Evolutionary conservation across 2,113 vertebrate species (phyloP).

Genomic region (Oreochromis tanganicae): DNA sequence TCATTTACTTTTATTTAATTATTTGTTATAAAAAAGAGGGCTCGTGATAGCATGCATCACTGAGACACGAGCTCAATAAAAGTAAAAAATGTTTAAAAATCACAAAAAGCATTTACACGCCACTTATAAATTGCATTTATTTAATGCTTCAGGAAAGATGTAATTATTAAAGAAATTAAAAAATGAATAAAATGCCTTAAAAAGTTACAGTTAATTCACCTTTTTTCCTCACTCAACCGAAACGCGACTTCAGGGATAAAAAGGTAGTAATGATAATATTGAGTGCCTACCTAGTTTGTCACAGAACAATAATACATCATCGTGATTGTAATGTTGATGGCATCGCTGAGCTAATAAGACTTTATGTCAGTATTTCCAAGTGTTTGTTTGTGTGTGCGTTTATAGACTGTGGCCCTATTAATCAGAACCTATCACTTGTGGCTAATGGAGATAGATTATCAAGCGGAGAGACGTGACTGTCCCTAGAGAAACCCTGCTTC

Average conservation of each 20-base stretch:
- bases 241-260: neutral
- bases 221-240: neutral
- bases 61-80: neutral
- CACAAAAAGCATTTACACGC: neutral
- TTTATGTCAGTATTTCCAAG: slow-evolving; percentile 31
- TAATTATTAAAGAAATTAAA: neutral
- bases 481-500: slow-evolving; percentile 31
- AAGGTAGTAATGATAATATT: neutral
- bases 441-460: slow-evolving; percentile 71
- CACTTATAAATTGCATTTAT: neutral
- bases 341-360: slow-evolving; percentile 6
- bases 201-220: neutral
- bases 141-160: neutral
- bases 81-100: neutral
- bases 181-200: neutral
- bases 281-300: neutral
- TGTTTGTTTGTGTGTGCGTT: slow-evolving; percentile 40
- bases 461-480: slow-evolving; percentile 55
- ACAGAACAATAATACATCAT: slow-evolving; percentile 46
- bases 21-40: neutral
- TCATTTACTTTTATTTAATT: neutral
- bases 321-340: slow-evolving; percentile 31
- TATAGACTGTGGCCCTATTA: slow-evolving; percentile 53
- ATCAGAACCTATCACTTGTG: slow-evolving; percentile 64
- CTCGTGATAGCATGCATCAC: neutral